phyloP scores from a whole-genome alignment of 2,888 invertebrate species.

The Heteropelma amictum region DNA sequence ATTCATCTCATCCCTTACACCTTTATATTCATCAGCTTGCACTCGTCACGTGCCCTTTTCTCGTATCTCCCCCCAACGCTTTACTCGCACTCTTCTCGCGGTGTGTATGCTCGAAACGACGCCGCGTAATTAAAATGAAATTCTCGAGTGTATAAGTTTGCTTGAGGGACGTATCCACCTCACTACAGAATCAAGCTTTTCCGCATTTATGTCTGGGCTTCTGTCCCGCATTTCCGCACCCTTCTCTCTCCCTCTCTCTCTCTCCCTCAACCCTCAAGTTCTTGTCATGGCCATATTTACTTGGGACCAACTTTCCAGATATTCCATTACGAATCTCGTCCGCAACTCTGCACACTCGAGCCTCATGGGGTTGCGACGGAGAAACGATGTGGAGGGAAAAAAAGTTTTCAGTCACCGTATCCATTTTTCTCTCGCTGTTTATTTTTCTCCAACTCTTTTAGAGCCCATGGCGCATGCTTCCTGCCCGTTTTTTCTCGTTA shows the following conservation, averaged over 20 bases:
- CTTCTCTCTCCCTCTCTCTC: slow-evolving; percentile 22
- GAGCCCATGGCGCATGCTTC: slow-evolving; percentile 10
- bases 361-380: background rate
- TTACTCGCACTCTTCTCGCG: background rate
- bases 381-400: slow-evolving; percentile 8
- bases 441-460: slow-evolving; percentile 2
- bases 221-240: background rate
- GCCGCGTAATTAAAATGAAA: slow-evolving; percentile 65
- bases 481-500: too few species aligned
- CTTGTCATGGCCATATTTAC: slow-evolving; percentile 59
- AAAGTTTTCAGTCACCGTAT: background rate
- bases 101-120: slow-evolving; percentile 20
- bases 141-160: slow-evolving; percentile 61
- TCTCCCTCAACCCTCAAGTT: slow-evolving; percentile 24
- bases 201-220: slow-evolving; percentile 33
- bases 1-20: background rate
- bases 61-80: slow-evolving; percentile 25
- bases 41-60: slow-evolving; percentile 20
- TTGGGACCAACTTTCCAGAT: slow-evolving; percentile 62
- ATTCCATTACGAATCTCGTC: slow-evolving; percentile 65
- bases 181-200: slow-evolving; percentile 43
- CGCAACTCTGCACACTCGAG: slow-evolving; percentile 3
- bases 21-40: slow-evolving; percentile 20
- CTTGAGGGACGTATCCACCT: slow-evolving; percentile 36
- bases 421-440: too few species aligned